Evolutionary conservation across 2,113 vertebrate species (phyloP).

Genomic region (Brachirus orientalis): DNA sequence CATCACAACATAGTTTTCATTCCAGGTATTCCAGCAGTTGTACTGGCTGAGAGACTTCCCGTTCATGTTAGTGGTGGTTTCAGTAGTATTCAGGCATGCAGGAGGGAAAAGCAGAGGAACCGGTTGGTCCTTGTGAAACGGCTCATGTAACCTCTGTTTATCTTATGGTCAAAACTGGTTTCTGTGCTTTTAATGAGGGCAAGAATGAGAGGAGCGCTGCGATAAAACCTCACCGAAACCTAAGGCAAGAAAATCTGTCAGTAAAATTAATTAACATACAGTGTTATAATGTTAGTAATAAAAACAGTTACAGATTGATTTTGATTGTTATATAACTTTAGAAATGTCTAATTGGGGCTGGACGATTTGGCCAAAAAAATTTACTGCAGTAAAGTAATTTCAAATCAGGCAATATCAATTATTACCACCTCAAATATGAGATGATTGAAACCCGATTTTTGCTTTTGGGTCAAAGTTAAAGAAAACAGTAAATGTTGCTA

Average conservation of each 20-base stretch:
- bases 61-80: constrained; percentile 41
- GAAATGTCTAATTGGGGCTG: no score
- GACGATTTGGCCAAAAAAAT: no score
- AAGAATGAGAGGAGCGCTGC: background rate
- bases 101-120: constrained; percentile 62
- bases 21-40: background rate
- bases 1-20: background rate
- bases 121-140: constrained; percentile 57
- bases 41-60: constrained; percentile 19
- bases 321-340: no score
- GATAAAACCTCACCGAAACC: background rate
- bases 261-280: no score
- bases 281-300: no score
- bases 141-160: constrained; percentile 44
- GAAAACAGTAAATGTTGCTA: no score
- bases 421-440: no score
- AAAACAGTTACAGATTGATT: no score
- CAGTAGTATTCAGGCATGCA: constrained; percentile 47
- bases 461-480: no score
- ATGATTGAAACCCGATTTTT: no score
- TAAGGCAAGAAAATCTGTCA: background rate
- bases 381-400: no score
- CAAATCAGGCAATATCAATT: no score
- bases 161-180: constrained; percentile 21
- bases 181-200: background rate